Evolutionary conservation across 2,113 vertebrate species (phyloP).

Genomic region (Sminthopsis crassicaudata): DNA sequence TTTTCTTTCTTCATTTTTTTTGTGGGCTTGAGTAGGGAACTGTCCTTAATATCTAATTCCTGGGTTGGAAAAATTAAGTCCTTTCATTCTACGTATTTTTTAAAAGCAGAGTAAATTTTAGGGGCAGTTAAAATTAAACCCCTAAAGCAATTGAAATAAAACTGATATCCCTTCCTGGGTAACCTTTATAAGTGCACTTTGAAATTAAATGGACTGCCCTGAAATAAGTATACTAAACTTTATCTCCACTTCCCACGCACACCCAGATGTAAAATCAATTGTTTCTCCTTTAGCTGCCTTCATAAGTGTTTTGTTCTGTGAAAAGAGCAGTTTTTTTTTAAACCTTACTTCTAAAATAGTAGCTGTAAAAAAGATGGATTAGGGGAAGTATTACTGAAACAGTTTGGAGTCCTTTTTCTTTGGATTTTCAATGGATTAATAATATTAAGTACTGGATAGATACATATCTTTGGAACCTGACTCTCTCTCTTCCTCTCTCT

Average conservation of each 20-base stretch:
- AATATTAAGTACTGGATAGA: not conserved
- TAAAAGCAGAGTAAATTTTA: not conserved
- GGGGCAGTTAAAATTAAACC: slow-evolving; percentile 6
- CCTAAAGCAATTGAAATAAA: slow-evolving; percentile 5
- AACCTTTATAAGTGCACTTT: not conserved
- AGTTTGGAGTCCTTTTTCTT: not conserved
- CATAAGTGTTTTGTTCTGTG: not conserved
- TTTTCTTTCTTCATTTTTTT: not conserved
- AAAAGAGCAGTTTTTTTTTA: not conserved
- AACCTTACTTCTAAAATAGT: not conserved
- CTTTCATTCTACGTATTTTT: not conserved
- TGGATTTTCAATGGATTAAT: not conserved
- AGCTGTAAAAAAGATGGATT: not conserved
- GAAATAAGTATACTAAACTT: not conserved
- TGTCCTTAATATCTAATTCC: not conserved
- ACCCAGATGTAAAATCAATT: slow-evolving; percentile 1
- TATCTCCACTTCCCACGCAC: not conserved
- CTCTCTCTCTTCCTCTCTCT: too few relatives aligned
- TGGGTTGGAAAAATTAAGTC: not conserved
- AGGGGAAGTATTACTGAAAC: not conserved
- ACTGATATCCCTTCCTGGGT: not conserved
- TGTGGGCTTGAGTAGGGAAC: too few relatives aligned
- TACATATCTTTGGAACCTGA: not conserved
- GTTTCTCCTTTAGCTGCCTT: not conserved
- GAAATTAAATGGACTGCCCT: not conserved